phyloP scores from a whole-genome alignment of 2,113 vertebrate genomes.

The Passer montanus region DNA sequence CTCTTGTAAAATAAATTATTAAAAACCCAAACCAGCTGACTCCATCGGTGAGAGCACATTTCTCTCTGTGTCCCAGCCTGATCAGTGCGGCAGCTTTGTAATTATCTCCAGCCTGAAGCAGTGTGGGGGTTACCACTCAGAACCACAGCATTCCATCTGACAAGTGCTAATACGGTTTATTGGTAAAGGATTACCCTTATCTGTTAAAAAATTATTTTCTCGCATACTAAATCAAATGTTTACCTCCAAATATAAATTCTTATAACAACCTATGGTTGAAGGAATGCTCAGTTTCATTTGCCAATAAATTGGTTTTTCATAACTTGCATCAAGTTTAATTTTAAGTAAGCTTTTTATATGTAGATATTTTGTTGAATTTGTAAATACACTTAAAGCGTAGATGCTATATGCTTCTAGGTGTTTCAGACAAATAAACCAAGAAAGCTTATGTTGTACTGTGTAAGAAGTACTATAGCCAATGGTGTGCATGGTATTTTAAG shows the following conservation, averaged over 20 bases:
- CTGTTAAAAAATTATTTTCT: slow-evolving; percentile 37
- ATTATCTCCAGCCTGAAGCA: slow-evolving; percentile 33
- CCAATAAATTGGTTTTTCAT: slow-evolving; percentile 93
- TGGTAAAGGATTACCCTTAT: slow-evolving; percentile 23
- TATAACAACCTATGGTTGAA: slow-evolving; percentile 83
- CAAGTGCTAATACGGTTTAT: slow-evolving; percentile 44
- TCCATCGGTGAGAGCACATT: background rate
- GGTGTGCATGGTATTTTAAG: slow-evolving; percentile 81
- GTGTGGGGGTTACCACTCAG: background rate
- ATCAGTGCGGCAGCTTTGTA: slow-evolving; percentile 15
- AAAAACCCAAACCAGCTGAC: background rate
- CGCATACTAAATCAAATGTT: slow-evolving; percentile 63
- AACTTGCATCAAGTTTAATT: slow-evolving; percentile 99
- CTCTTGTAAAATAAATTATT: background rate
- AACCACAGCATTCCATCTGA: slow-evolving; percentile 20
- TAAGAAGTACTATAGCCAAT: slow-evolving; percentile 79
- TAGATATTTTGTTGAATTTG: slow-evolving; percentile 96
- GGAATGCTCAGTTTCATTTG: slow-evolving; percentile 87
- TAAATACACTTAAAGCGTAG: slow-evolving; percentile 88
- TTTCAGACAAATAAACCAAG: slow-evolving; percentile 66
- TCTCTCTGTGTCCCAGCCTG: background rate
- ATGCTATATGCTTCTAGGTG: slow-evolving; percentile 81
- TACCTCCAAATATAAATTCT: slow-evolving; percentile 78
- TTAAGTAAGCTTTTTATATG: slow-evolving; percentile 88
- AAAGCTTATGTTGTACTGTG: slow-evolving; percentile 79